Evolutionary conservation across 2,113 vertebrate species (phyloP), one percentile per base, ranked within the genome.

Genomic region (Empidonax alnorum): DNA sequence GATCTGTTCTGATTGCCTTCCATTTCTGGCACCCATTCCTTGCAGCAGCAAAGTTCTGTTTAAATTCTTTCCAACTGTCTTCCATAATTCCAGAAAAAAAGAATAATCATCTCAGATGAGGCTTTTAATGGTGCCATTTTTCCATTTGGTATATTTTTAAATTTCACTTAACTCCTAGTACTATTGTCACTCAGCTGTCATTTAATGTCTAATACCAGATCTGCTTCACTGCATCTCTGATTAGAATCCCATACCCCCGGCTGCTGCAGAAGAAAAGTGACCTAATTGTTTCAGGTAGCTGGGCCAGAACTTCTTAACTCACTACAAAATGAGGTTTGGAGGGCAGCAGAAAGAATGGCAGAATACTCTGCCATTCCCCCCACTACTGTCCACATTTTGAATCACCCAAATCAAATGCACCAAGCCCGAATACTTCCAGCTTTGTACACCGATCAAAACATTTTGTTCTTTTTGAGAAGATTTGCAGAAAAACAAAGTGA

Each of bases 111-210:
- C 61, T 88, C 59, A 93, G 55, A 86, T 73, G 25, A 94, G 10
- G 49, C n/a, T 84, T 92, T 91, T 87, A 91, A 73, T 31, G 16
- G 31, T 69, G 58, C 12, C 20, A 52, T 92, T 94, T 82, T 95
- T 52, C 56, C 25, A 68, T 61, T 49, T 41, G 23, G 9, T 18
- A 12, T 91, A 91, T 91, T 94, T 76, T 66, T 0, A 82, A 87
- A 89, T 91, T 75, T 94, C 87, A 79, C 50, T 61, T 74, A 82
- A 68, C 58, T 93, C 66, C 49, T 53, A 39, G n/a, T 69, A 66
- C 87, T 84, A 39, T 47, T 82, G 52, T 79, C 68, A 71, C 55
- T 96, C 74, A 82, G 62, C 69, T 62, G 30, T 42, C 49, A 23
- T 72, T 82, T 63, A 28, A 68, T 42, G 22, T 14, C 33, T 82